These are phyloP conservation scores for Maconellicoccus hirsutus DNA, from an alignment of 1,140 invertebrate species.

Conservation along the genomic window DNA sequence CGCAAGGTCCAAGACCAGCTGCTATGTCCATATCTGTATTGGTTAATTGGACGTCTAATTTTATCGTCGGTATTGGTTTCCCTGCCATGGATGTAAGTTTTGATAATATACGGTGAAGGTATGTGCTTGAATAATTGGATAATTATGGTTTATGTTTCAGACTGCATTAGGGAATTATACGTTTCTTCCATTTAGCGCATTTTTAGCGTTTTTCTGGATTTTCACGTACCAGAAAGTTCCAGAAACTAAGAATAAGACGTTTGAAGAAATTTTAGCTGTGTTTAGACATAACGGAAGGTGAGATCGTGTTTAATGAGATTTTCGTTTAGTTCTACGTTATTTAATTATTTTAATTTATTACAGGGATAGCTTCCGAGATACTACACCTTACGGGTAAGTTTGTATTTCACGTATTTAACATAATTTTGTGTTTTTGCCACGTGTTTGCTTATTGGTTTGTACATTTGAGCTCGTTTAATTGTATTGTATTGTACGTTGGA, in stretches of 20 bases:
- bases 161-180: conserved; percentile 82
- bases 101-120: too few species aligned
- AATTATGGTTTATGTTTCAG: too few species aligned
- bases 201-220: conserved; percentile 91
- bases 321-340: too few species aligned
- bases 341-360: conserved; percentile 13
- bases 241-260: conserved; percentile 97
- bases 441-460: not conserved
- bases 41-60: conserved; percentile 97
- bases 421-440: not conserved
- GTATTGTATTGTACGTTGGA: too few species aligned
- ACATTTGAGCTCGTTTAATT: not conserved
- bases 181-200: conserved; percentile 93
- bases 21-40: conserved; percentile 97
- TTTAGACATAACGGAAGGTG: conserved; percentile 80
- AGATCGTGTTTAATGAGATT: conserved; percentile 32
- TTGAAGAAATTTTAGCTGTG: conserved; percentile 88
- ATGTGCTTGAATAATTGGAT: too few species aligned
- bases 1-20: conserved; percentile 87
- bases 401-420: not conserved
- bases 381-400: conserved; percentile 14
- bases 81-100: conserved; percentile 72
- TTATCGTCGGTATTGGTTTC: conserved; percentile 91
- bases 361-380: conserved; percentile 16
- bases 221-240: conserved; percentile 97